Percentiles rank a stretch among this genome's conserved stretches.
phyloP scores from a whole-genome alignment of 2,113 vertebrate species.

The Glaucidium brasilianum region DNA sequence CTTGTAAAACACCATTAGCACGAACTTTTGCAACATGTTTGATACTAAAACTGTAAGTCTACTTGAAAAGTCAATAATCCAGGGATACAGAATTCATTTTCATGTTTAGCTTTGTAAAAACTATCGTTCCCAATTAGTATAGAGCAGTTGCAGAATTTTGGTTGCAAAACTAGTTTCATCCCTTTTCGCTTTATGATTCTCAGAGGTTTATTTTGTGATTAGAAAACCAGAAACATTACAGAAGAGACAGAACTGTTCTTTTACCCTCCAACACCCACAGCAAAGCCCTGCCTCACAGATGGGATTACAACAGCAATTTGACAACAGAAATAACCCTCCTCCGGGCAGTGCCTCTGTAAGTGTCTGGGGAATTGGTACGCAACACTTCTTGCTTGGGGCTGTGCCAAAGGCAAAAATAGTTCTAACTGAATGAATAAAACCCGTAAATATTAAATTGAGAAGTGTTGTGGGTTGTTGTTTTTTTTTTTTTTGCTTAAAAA shows the following conservation, averaged over 20 bases:
- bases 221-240: not conserved
- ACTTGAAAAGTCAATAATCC: not conserved
- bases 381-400: not conserved
- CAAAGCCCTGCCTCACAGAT: not conserved
- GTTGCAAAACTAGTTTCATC: not conserved
- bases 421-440: not conserved
- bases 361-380: accelerated
- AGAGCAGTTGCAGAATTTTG: not conserved
- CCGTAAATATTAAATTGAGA: not conserved
- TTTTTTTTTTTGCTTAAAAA: not conserved
- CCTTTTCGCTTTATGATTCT: not conserved
- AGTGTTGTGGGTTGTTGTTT: too few relatives aligned
- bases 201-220: not conserved
- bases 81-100: not conserved
- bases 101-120: not conserved
- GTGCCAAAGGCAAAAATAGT: not conserved
- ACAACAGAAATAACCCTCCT: not conserved
- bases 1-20: not conserved
- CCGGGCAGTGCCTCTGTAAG: accelerated
- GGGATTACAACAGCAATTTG: not conserved
- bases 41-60: not conserved
- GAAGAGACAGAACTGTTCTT: not conserved
- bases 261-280: not conserved
- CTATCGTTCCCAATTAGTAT: not conserved
- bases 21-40: not conserved